phyloP scores from a whole-genome alignment of 2,797 vertebrate genomes.

The Synanceia verrucosa region DNA sequence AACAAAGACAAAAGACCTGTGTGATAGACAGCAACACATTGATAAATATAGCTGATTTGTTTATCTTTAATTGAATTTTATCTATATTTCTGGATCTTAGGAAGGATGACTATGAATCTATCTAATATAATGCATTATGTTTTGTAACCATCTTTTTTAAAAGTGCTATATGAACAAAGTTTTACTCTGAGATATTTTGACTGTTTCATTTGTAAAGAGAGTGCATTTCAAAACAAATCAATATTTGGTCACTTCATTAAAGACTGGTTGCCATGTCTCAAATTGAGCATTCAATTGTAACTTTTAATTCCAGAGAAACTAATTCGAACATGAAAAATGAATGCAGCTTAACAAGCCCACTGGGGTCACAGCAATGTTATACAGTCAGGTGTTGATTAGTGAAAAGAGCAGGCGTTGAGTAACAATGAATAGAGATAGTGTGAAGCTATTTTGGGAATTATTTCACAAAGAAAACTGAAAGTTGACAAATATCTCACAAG shows the following conservation, averaged over 20 bases:
- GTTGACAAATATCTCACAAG: neutral
- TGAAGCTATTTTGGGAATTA: neutral
- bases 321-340: slow-evolving; percentile 21
- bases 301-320: slow-evolving; percentile 5
- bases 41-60: neutral
- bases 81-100: neutral
- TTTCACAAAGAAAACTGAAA: neutral
- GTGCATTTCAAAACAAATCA: neutral
- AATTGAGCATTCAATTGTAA: neutral
- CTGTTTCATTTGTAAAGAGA: neutral
- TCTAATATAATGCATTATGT: neutral
- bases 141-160: neutral
- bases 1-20: slow-evolving; percentile 52
- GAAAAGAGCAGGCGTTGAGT: neutral
- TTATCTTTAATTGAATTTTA: neutral
- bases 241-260: slow-evolving; percentile 1
- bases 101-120: neutral
- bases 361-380: neutral
- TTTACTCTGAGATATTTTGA: neutral
- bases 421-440: neutral
- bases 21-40: slow-evolving; percentile 29
- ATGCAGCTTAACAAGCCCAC: slow-evolving; percentile 9
- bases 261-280: neutral
- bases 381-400: slow-evolving; percentile 5
- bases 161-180: neutral